A percentile compares a stretch with the other conserved stretches of the same genome.
These are phyloP conservation scores for Melanaphis sacchari DNA, from an alignment of 1,140 invertebrate genomes.

Conservation along the genomic window DNA sequence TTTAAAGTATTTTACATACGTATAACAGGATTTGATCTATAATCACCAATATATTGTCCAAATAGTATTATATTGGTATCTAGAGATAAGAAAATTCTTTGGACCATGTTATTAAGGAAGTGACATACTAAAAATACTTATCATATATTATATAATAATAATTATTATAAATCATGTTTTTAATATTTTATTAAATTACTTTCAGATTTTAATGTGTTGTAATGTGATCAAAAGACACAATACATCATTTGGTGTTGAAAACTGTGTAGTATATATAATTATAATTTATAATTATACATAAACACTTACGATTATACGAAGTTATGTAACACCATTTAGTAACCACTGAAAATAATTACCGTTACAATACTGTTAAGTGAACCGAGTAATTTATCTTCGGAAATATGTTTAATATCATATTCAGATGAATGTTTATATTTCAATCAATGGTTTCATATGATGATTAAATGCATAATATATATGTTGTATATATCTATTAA, in stretches of 20 bases:
- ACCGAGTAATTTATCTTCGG: not conserved
- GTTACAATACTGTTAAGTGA: not conserved
- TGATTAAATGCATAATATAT: not conserved
- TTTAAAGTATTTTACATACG: not conserved
- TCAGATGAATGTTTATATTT: not conserved
- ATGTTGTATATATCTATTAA: not conserved
- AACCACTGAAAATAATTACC: not conserved
- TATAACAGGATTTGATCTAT: not conserved
- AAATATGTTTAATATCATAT: not conserved
- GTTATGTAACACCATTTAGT: not conserved
- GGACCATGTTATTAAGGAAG: not conserved
- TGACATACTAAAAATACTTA: not conserved
- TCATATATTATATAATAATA: not conserved
- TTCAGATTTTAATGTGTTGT: not conserved
- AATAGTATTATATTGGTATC: not conserved
- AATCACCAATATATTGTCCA: not conserved
- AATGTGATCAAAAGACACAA: not conserved
- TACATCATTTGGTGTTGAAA: not conserved
- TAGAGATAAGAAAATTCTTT: not conserved
- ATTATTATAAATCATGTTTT: not conserved
- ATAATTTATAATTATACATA: not conserved
- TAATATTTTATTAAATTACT: conserved; percentile 4
- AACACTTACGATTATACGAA: not conserved
- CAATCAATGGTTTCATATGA: not conserved
- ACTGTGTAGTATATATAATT: not conserved